Conservation (phyloP, 2,113 vertebrate genomes). For the Passer montanus region DNA sequence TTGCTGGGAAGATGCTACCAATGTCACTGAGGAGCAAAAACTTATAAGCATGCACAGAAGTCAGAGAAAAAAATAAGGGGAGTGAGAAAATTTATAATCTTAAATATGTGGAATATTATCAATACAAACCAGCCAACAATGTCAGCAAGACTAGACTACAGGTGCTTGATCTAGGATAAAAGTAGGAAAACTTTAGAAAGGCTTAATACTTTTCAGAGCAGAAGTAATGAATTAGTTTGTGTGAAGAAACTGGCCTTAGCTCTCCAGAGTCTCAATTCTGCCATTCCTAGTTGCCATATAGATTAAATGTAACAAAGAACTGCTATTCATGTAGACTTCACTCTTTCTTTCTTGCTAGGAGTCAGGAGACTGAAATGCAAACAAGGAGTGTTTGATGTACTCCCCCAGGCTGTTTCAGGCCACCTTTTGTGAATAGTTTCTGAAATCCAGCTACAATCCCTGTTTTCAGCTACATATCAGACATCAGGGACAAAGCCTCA, state of each 20-base stretch:
- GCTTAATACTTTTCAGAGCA: not conserved
- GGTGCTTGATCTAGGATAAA: not conserved
- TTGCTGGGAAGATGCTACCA: not conserved
- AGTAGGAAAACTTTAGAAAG: not conserved
- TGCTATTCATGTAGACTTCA: not conserved
- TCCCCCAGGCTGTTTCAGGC: not conserved
- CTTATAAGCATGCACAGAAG: not conserved
- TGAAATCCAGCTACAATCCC: not conserved
- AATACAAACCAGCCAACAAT: not conserved
- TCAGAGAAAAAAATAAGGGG: not conserved
- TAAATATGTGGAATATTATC: not conserved
- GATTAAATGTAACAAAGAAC: not conserved
- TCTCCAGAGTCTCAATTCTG: not conserved
- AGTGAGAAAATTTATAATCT: not conserved
- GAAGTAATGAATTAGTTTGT: not conserved
- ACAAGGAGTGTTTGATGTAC: not conserved
- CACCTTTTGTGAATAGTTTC: not conserved
- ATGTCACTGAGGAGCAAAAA: not conserved
- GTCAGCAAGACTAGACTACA: not conserved
- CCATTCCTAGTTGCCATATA: not conserved
- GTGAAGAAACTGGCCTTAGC: not conserved
- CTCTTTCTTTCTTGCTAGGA: not conserved
- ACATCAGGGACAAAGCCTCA: not conserved
- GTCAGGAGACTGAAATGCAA: not conserved
- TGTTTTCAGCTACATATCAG: not conserved